A percentile compares a stretch with the other conserved stretches of the same genome.
Conservation (phyloP, 2,888 invertebrate species). For the Brenthis ino region DNA sequence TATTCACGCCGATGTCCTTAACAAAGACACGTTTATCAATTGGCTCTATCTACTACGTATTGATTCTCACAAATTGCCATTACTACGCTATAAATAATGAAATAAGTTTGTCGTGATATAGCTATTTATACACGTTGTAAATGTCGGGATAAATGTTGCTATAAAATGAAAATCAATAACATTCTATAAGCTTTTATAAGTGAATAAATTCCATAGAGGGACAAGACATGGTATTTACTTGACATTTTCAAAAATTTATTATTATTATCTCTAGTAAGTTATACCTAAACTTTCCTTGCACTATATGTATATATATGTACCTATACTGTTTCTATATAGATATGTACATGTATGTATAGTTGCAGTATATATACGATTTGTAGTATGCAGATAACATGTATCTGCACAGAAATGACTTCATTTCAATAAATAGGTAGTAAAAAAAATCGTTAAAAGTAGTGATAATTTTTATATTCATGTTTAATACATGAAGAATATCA, state of each 20-base stretch:
- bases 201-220: constrained; percentile 32
- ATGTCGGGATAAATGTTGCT: constrained; percentile 58
- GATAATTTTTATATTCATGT: constrained; percentile 16
- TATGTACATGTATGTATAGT: no score
- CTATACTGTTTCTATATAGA: neutral
- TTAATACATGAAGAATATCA: constrained; percentile 14
- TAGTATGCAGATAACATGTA: neutral
- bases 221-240: constrained; percentile 46
- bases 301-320: neutral
- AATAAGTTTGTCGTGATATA: constrained; percentile 44
- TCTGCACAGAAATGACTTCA: constrained; percentile 1
- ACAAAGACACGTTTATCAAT: constrained; percentile 40
- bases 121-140: constrained; percentile 52
- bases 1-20: constrained; percentile 37
- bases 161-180: constrained; percentile 43
- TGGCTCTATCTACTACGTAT: constrained; percentile 14
- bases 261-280: constrained; percentile 1
- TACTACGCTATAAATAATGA: constrained; percentile 53
- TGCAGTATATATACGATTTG: neutral
- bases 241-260: neutral
- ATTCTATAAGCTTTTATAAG: constrained; percentile 42
- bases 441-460: constrained; percentile 7
- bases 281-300: constrained; percentile 22
- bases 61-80: constrained; percentile 35
- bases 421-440: constrained; percentile 15